These are phyloP conservation scores for Nematolebias whitei DNA, from an alignment of 2,113 vertebrate genomes.

Conservation along the genomic window DNA sequence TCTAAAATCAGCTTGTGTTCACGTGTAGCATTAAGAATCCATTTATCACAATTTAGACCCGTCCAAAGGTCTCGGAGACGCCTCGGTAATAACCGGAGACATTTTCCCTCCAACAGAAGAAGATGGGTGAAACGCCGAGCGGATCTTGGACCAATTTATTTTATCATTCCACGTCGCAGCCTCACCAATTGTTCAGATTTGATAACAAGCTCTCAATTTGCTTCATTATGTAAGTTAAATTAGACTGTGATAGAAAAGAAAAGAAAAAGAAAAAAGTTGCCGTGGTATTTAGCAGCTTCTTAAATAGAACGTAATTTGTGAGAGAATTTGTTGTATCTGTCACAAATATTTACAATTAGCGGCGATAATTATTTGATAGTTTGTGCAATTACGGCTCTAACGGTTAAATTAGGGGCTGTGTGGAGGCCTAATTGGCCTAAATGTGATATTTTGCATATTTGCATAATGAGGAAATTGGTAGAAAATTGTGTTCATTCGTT, in stretches of 20 bases:
- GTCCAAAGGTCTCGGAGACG: constrained; percentile 78
- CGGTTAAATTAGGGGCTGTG: constrained; percentile 98
- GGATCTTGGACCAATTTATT: constrained; percentile 96
- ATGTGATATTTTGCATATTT: constrained; percentile 99
- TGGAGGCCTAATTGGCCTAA: constrained; percentile 98
- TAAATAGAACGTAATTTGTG: constrained; percentile 97
- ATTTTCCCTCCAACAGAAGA: constrained; percentile 84
- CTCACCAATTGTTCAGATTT: constrained; percentile 98
- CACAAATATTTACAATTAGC: constrained; percentile 99
- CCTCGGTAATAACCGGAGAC: constrained; percentile 81
- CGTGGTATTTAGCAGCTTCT: constrained; percentile 91
- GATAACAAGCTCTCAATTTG: constrained; percentile 99
- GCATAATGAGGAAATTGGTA: constrained; percentile 99
- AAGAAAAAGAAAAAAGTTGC: constrained; percentile 87
- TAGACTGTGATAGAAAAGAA: constrained; percentile 86
- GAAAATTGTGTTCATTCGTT: constrained; percentile 99
- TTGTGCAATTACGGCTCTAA: constrained; percentile 99
- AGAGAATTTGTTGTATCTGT: constrained; percentile 99
- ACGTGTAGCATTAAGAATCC: constrained; percentile 10
- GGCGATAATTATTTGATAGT: constrained; percentile 99
- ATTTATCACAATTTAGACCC: constrained; percentile 79
- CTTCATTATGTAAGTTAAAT: constrained; percentile 97
- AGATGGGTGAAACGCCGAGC: constrained; percentile 92
- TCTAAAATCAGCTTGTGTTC: neutral
- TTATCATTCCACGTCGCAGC: constrained; percentile 98